Base-by-base conservation (phyloP, 2,888 invertebrate species). In the Bembecia ichneumoniformis region DNA sequence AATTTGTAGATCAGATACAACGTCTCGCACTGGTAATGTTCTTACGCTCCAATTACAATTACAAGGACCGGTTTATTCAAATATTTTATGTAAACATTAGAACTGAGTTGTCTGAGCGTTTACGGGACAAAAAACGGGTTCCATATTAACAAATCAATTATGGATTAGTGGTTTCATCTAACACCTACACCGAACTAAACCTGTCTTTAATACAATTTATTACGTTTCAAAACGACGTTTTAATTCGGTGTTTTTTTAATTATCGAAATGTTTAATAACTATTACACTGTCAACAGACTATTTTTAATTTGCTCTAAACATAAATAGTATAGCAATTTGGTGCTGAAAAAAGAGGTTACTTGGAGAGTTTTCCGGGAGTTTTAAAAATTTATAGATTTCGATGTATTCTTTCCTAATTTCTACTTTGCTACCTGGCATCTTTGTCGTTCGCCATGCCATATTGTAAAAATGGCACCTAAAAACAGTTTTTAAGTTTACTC, bases 41-140 rank as follows among this genome's bases (percentile, higher is more conserved):
- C 71, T 80, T 74, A 73, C 71, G 82, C 80, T 77, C 82, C 70
- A 83, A 76, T 82, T 80, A 72, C 64, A 44, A 60, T 58, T 66
- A 63, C 64, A 60, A 48, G 59, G 62, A 77, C 77, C 69, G 74
- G 79, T 78, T 74, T 58, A 62, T 64, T 66, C 60, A 64, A 68
- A 71, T 64, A 66, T 68, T 68, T 63, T 67, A 66, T 71, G 64
- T 71, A 71, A 73, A 72, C 64, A 68, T 66, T 59, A 61, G 60
- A 51, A 58, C 56, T 47, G 50, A 44, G 55, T 56, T 58, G 58
- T 56, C 56, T 40, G 40, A n/a, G 17, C 17, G 44, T 9, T 44
- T 13, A 13, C 16, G 11, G 16, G 15, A 11, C 44, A 15, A 16
- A n/a, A 16, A 15, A 44, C 44, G 16, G 14, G 44, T 14, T 16